Percentiles rank a stretch among this genome's conserved stretches.
phyloP scores from a whole-genome alignment of 2,888 invertebrate species.

The Podotricha telesiphe region DNA sequence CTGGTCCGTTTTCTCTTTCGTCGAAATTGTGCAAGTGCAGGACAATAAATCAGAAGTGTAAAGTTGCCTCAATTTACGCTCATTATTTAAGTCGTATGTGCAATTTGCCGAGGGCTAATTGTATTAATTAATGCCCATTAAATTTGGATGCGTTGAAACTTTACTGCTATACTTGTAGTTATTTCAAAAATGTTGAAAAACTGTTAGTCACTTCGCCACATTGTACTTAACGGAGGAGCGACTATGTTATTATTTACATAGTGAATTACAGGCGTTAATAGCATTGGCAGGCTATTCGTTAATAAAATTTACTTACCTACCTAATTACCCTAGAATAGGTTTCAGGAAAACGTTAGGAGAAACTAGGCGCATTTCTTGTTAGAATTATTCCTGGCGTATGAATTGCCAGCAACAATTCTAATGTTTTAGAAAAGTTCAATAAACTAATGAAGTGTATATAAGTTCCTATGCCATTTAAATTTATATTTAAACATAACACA shows the following conservation, averaged over 20 bases:
- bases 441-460: too few relatives aligned
- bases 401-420: too few relatives aligned
- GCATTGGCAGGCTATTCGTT: not conserved
- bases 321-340: too few relatives aligned
- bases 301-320: not conserved
- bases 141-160: constrained; percentile 70
- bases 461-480: too few relatives aligned
- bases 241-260: not conserved
- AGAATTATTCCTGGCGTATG: too few relatives aligned
- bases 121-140: constrained; percentile 82
- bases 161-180: constrained; percentile 59
- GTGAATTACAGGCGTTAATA: not conserved
- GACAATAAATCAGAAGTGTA: constrained; percentile 83
- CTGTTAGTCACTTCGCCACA: constrained; percentile 46
- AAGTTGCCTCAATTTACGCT: constrained; percentile 81
- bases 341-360: too few relatives aligned
- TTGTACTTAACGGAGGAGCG: constrained; percentile 40
- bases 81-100: constrained; percentile 80
- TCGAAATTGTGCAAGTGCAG: constrained; percentile 78
- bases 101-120: constrained; percentile 82
- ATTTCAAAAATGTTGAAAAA: constrained; percentile 59
- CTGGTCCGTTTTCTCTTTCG: constrained; percentile 83
- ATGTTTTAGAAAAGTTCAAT: too few relatives aligned
- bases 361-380: too few relatives aligned
- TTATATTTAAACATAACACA: too few relatives aligned